Evolutionary conservation across 2,797 vertebrate genomes (phyloP), one percentile per base, ranked within the genome.

Genomic region (Microhierax caerulescens): DNA sequence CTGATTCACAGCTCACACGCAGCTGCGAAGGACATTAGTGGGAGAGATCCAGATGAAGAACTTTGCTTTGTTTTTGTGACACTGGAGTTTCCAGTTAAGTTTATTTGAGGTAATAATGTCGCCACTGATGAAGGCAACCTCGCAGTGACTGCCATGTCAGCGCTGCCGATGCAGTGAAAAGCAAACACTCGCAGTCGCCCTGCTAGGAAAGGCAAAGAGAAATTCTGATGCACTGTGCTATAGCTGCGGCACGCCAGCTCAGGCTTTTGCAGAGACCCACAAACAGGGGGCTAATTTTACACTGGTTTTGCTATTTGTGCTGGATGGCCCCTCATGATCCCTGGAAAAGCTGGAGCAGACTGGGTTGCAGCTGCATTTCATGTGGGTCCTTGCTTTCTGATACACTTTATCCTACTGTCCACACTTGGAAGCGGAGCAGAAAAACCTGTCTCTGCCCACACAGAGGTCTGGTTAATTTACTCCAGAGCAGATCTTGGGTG

Each of bases 1-100:
- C 61, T 28, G 65, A 67, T 73, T 88, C 36, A 32, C 69, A 37
- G 59, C 13, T 48, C 3, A 48, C 25, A 23, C 34, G 51, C 90
- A 95, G 88, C 96, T 94, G 93, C 77, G 79, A 94, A 96, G 53
- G 28, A 50, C 79, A 73, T 93, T 96, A 94, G 79, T 69, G 93
- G 83, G 88, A 86, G 50, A 73, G n/a, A 72, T 94, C 85, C 93
- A 94, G 88, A 81, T 11, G 43, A 75, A 90, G 74, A 81, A 17
- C 61, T 67, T 48, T 6, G 11, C 80, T 64, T 90, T 69, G 79
- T 13, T 88, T 88, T 78, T 72, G 90, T 36, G 77, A 56, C 69
- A 76, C 34, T 39, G 30, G 34, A 73, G 37, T n/a, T 85, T 90
- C 61, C 69, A 90, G 37, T 50, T 34, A 57, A 34, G 85, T 94